Percentiles rank a stretch among this genome's conserved stretches.
phyloP scores from a whole-genome alignment of 2,888 invertebrate genomes.

The Aphodius sticticus region DNA sequence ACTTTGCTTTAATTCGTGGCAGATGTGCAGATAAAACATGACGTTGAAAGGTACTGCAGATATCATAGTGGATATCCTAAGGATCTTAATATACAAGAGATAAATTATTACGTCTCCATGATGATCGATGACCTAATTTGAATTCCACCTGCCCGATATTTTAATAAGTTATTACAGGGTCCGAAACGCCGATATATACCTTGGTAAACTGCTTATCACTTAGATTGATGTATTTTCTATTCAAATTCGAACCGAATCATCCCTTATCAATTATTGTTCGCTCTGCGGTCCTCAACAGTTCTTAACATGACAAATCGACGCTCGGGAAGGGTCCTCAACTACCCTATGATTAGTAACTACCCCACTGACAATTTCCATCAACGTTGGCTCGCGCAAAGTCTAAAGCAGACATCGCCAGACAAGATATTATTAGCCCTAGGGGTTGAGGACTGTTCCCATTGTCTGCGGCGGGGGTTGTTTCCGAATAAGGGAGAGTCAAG shows the following conservation, averaged over 20 bases:
- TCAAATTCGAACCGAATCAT: neutral
- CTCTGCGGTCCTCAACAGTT: neutral
- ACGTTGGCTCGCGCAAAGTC: neutral
- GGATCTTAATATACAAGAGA: neutral
- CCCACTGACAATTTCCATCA: slow-evolving; percentile 12
- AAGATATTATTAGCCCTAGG: slow-evolving; percentile 34
- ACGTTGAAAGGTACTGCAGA: neutral
- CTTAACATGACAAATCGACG: slow-evolving; percentile 4
- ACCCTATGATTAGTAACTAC: slow-evolving; percentile 16
- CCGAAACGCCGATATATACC: neutral
- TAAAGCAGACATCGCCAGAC: neutral
- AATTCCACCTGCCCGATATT: neutral
- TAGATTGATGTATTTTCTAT: neutral
- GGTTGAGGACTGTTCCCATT: slow-evolving; percentile 38
- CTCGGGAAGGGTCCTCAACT: neutral
- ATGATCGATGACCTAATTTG: neutral
- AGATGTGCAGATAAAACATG: neutral
- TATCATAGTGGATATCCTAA: neutral
- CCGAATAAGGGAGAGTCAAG: neutral
- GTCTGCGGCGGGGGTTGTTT: slow-evolving; percentile 12
- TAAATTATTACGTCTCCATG: neutral
- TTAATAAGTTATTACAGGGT: neutral
- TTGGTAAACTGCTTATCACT: neutral
- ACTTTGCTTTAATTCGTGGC: neutral
- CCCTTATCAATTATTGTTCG: slow-evolving; percentile 4